Conservation (phyloP, 2,888 invertebrate species). For the Apamea sordens region DNA sequence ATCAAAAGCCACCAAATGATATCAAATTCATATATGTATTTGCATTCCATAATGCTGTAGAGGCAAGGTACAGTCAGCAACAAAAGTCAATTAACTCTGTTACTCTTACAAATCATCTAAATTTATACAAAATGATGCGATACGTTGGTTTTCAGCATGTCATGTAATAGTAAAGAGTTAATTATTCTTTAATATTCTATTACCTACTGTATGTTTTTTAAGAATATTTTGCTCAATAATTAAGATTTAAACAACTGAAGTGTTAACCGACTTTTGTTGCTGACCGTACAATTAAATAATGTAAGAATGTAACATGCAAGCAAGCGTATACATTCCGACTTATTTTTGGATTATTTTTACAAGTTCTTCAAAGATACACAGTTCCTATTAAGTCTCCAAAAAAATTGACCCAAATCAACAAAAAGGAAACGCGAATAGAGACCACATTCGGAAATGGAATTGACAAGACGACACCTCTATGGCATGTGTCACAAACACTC, state of each 20-base stretch:
- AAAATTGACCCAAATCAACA: constrained; percentile 24
- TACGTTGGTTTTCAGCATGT: no score
- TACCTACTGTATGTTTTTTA: no score
- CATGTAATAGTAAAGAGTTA: no score
- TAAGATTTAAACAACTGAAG: no score
- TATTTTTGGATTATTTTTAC: neutral
- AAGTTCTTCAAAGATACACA: constrained; percentile 14
- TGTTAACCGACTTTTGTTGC: no score
- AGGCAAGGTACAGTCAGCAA: no score
- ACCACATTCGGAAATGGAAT: constrained; percentile 46
- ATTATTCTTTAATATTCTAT: no score
- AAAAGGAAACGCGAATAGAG: constrained; percentile 32
- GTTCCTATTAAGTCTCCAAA: constrained; percentile 7
- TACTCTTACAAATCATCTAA: no score
- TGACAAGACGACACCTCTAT: constrained; percentile 47
- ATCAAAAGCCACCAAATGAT: neutral
- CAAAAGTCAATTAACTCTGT: no score
- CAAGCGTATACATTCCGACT: neutral
- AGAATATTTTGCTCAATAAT: no score
- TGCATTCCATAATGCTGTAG: no score
- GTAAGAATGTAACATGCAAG: neutral
- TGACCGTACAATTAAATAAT: neutral
- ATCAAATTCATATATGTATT: neutral
- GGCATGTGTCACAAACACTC: constrained; percentile 47
- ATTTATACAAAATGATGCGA: no score